phyloP scores from a whole-genome alignment of 2,797 vertebrate species.

The Pyrocephalus nanus region DNA sequence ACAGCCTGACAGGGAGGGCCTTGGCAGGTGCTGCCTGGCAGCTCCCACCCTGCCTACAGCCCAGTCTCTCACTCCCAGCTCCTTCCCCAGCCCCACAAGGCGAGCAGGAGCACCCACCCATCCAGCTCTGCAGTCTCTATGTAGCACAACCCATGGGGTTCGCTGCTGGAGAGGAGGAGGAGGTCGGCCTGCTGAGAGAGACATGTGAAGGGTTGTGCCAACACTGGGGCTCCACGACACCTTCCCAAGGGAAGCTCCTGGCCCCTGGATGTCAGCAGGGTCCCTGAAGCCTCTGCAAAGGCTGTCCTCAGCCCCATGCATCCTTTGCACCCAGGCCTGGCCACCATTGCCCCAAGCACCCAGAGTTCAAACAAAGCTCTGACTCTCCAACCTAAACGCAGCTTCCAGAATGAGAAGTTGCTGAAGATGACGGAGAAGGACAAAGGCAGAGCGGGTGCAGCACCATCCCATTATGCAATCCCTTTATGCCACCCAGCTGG shows the following conservation, averaged over 20 bases:
- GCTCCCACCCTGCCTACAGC: neutral
- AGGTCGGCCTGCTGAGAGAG: constrained; percentile 87
- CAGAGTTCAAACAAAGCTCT: neutral
- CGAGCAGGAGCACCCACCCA: constrained; percentile 75
- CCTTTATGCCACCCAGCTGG: neutral
- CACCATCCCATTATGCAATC: too few relatives aligned
- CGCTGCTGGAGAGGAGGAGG: constrained; percentile 92
- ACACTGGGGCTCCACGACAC: fast-evolving
- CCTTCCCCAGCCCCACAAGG: neutral
- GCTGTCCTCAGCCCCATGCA: neutral
- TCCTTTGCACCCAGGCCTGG: neutral
- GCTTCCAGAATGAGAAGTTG: neutral
- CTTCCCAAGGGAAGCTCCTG: neutral
- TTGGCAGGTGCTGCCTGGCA: neutral
- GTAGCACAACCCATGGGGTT: constrained; percentile 96
- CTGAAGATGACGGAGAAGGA: neutral
- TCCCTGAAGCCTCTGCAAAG: neutral
- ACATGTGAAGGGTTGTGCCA: neutral
- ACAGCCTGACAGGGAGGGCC: neutral
- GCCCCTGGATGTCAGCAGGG: neutral
- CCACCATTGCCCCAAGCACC: fast-evolving
- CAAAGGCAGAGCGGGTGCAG: neutral
- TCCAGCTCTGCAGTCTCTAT: constrained; percentile 96
- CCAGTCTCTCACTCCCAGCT: neutral
- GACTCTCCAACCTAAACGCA: neutral